A percentile compares a stretch with the other conserved stretches of the same genome.
Conservation (phyloP, 2,888 invertebrate genomes). For the Blastobasis lacticolella region DNA sequence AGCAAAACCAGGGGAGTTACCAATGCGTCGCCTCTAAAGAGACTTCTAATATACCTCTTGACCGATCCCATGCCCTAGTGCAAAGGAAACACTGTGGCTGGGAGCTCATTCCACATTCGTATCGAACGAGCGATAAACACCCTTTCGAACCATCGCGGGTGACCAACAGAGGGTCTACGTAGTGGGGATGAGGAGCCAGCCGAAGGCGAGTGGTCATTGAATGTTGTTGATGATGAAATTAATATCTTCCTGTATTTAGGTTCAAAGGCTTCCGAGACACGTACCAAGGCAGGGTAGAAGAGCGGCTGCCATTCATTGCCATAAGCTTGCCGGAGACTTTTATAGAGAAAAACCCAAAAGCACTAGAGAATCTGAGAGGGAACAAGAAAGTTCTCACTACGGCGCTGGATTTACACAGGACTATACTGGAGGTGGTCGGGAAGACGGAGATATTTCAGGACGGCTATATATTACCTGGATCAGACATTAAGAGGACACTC, state of each 20-base stretch:
- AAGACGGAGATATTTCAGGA: conserved; percentile 16
- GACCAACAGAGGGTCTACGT: too few relatives aligned
- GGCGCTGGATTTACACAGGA: conserved; percentile 84
- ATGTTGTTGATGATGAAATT: too few relatives aligned
- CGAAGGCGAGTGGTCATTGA: too few relatives aligned
- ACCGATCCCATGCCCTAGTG: too few relatives aligned
- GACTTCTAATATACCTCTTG: too few relatives aligned
- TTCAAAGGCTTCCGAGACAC: conserved; percentile 88
- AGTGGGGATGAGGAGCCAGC: too few relatives aligned
- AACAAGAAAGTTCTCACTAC: conserved; percentile 82
- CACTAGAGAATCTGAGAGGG: conserved; percentile 74
- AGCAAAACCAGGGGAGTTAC: too few relatives aligned
- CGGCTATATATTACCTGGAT: conserved; percentile 52
- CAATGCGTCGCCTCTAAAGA: too few relatives aligned
- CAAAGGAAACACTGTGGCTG: too few relatives aligned
- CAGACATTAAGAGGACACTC: conserved; percentile 71
- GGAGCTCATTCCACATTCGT: too few relatives aligned
- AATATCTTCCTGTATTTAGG: conserved; percentile 47
- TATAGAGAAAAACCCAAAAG: conserved; percentile 72
- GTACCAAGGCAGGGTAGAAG: conserved; percentile 90
- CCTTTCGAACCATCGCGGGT: too few relatives aligned
- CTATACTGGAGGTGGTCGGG: conserved; percentile 78
- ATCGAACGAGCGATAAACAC: too few relatives aligned
- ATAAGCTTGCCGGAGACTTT: conserved; percentile 83
- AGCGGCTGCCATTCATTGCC: conserved; percentile 61